These are phyloP conservation scores for Dysidea cf. avara DNA, from an alignment of 37 sponge, comb jelly and placozoan species.

Conservation along the genomic window DNA sequence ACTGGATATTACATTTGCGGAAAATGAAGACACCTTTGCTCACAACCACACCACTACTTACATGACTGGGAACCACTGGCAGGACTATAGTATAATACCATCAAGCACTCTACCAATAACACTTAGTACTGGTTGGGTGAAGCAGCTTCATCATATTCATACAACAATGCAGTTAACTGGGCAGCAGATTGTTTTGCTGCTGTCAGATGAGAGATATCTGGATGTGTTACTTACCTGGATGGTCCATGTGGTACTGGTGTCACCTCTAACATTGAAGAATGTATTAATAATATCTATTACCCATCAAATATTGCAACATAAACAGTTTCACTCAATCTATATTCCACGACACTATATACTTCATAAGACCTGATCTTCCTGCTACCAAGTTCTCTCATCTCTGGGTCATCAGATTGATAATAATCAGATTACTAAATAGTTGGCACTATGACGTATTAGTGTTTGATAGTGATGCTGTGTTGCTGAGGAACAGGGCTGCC, in stretches of 20 bases:
- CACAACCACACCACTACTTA: too few relatives aligned
- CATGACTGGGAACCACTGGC: too few relatives aligned
- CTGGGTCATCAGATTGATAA: slow-evolving; percentile 15
- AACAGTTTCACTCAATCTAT: slow-evolving; percentile 3
- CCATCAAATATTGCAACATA: slow-evolving; percentile 1
- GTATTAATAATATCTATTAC: slow-evolving; percentile 19
- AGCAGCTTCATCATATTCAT: too few relatives aligned
- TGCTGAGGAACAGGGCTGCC: slow-evolving; percentile 37
- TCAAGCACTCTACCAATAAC: too few relatives aligned
- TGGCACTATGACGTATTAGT: slow-evolving; percentile 44
- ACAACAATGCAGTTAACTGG: too few relatives aligned
- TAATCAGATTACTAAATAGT: slow-evolving; percentile 33
- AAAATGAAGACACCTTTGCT: too few relatives aligned
- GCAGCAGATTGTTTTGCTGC: slow-evolving; percentile 9
- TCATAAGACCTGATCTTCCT: background rate
- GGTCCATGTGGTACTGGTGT: background rate
- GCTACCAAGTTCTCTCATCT: slow-evolving; percentile 14
- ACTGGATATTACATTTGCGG: too few relatives aligned
- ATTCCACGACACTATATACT: slow-evolving; percentile 1
- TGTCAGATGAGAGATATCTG: slow-evolving; percentile 2
- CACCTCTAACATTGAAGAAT: slow-evolving; percentile 20
- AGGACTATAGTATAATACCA: too few relatives aligned
- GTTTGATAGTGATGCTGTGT: slow-evolving; percentile 49
- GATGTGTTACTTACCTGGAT: slow-evolving; percentile 50
- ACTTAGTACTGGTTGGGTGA: too few relatives aligned